Conservation (phyloP, 2,797 vertebrate genomes). For the Bradypodion ventrale region DNA sequence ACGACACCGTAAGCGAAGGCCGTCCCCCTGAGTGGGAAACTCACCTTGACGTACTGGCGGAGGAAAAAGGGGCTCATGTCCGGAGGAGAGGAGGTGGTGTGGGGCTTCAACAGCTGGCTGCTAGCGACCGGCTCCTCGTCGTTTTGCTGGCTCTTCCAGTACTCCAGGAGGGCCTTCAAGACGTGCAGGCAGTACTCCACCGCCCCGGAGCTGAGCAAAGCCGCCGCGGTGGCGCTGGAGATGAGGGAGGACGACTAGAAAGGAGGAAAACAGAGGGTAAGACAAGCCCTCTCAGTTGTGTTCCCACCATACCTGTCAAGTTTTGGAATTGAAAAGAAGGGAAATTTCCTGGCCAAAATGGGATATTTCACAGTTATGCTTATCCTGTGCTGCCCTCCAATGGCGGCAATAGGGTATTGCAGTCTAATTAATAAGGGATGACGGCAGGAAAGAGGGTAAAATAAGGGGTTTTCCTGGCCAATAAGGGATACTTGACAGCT, state of each 20-base stretch:
- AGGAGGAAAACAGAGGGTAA: not conserved
- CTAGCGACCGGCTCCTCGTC: conserved; percentile 91
- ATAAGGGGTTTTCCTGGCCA: too few species aligned
- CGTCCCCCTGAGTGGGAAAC: conserved; percentile 19
- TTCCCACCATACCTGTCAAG: too few species aligned
- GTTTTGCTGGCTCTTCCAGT: conserved; percentile 96
- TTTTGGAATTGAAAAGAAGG: too few species aligned
- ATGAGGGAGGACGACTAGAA: conserved; percentile 93
- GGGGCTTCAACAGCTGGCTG: conserved; percentile 95
- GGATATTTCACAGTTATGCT: too few species aligned
- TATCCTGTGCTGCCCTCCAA: too few species aligned
- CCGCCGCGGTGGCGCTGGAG: conserved; percentile 95
- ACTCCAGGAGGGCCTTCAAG: conserved; percentile 93
- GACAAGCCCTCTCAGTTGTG: too few species aligned
- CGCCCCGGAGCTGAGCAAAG: conserved; percentile 91
- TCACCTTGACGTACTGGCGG: conserved; percentile 97
- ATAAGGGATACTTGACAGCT: too few species aligned
- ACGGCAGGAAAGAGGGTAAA: too few species aligned
- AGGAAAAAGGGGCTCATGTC: conserved; percentile 99
- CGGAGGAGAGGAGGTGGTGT: conserved; percentile 92
- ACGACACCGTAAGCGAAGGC: too few species aligned
- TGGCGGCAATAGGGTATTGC: too few species aligned
- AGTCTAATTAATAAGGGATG: too few species aligned
- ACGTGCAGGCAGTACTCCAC: conserved; percentile 98
- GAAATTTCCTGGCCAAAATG: too few species aligned